phyloP scores from a whole-genome alignment of 2,888 invertebrate species.

The Apodemia mormo region DNA sequence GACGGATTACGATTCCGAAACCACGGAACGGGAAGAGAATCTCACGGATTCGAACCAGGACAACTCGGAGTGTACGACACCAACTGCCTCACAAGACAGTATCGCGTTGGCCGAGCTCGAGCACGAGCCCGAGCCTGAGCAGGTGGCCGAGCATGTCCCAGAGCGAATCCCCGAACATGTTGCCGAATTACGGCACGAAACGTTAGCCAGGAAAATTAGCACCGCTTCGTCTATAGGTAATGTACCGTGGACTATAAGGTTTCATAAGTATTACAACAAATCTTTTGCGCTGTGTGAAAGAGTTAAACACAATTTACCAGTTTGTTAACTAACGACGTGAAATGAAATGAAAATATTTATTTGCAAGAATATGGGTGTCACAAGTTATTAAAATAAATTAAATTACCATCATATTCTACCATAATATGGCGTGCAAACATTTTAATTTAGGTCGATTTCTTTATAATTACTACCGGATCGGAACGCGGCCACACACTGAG shows the following conservation, averaged over 20 bases:
- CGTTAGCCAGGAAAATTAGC: constrained; percentile 64
- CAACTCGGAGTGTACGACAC: constrained; percentile 79
- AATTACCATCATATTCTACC: too few relatives aligned
- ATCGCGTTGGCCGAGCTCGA: constrained; percentile 65
- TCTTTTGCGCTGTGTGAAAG: too few relatives aligned
- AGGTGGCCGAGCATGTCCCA: constrained; percentile 52
- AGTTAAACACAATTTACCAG: too few relatives aligned
- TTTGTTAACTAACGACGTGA: too few relatives aligned
- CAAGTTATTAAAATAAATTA: too few relatives aligned
- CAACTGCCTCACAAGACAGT: constrained; percentile 74
- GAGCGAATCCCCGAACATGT: constrained; percentile 37
- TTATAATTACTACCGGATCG: too few relatives aligned
- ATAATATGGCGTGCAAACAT: too few relatives aligned
- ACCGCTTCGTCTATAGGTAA: constrained; percentile 72
- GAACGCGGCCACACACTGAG: too few relatives aligned
- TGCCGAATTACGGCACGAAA: constrained; percentile 37
- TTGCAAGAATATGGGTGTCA: too few relatives aligned
- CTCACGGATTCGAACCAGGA: constrained; percentile 78
- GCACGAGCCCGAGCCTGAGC: constrained; percentile 46
- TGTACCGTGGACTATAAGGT: not conserved
- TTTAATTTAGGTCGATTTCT: too few relatives aligned
- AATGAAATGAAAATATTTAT: too few relatives aligned
- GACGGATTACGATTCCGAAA: constrained; percentile 78
- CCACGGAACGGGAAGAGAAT: constrained; percentile 77
- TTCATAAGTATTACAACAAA: too few relatives aligned